Evolutionary conservation across 2,797 vertebrate genomes (phyloP).

Genomic region (Notoglanidium macrostoma): DNA sequence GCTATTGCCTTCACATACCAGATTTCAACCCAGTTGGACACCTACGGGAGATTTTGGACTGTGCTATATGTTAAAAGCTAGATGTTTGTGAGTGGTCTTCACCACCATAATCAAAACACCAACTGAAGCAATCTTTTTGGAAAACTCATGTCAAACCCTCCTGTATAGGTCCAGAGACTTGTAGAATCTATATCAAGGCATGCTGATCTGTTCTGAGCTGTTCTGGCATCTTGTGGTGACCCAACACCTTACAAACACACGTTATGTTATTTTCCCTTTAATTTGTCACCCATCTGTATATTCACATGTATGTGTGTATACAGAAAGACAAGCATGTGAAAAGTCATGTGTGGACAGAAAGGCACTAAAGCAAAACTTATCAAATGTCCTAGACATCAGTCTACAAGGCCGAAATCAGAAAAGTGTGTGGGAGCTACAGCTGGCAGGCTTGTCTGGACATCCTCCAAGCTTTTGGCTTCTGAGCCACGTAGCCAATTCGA

Average conservation of each 20-base stretch:
- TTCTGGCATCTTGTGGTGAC: too few relatives aligned
- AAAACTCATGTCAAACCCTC: neutral
- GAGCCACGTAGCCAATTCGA: conserved; percentile 57
- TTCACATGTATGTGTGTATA: conserved; percentile 28
- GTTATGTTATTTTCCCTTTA: neutral
- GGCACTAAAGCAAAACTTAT: conserved; percentile 55
- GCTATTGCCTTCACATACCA: neutral
- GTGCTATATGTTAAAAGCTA: neutral
- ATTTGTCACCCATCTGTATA: neutral
- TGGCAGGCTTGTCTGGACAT: conserved; percentile 50
- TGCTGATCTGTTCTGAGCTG: neutral
- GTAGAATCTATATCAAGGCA: neutral
- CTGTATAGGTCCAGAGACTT: neutral
- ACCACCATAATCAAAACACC: neutral
- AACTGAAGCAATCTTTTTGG: neutral
- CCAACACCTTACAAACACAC: neutral
- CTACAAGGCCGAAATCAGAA: conserved; percentile 49
- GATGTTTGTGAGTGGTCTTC: neutral
- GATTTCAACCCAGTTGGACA: neutral
- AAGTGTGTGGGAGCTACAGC: conserved; percentile 48
- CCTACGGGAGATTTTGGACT: neutral
- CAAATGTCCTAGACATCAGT: conserved; percentile 50
- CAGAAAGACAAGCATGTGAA: conserved; percentile 41
- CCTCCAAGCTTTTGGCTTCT: conserved; percentile 48
- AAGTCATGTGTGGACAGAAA: conserved; percentile 46